phyloP scores from a whole-genome alignment of 2,888 invertebrate species.

The Drosophila borealis region DNA sequence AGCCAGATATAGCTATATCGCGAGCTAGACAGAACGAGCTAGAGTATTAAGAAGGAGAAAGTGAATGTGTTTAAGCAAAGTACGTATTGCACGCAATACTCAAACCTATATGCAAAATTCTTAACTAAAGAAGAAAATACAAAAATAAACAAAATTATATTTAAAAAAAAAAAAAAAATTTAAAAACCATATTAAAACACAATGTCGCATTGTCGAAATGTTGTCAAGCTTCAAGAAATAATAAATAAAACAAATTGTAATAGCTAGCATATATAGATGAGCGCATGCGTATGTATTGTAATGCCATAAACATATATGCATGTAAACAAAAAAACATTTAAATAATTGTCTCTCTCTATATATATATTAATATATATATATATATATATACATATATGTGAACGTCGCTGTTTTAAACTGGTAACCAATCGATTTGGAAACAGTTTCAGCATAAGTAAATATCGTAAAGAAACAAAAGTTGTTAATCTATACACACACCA shows the following conservation, averaged over 20 bases:
- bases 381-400: constrained; percentile 7
- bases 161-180: constrained; percentile 4
- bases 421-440: constrained; percentile 5
- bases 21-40: constrained; percentile 1
- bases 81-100: constrained; percentile 43
- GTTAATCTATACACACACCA: constrained; percentile 12
- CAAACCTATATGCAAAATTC: constrained; percentile 6
- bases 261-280: constrained; percentile 14
- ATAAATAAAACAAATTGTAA: constrained; percentile 12
- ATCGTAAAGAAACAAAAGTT: constrained; percentile 6
- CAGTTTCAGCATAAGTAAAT: constrained; percentile 6
- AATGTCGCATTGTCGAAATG: constrained; percentile 14
- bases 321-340: constrained; percentile 1
- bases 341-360: not conserved
- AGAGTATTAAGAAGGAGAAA: constrained; percentile 9
- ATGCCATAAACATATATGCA: constrained; percentile 29
- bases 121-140: not conserved
- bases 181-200: constrained; percentile 5
- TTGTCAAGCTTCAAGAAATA: constrained; percentile 31
- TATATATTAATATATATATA: not conserved
- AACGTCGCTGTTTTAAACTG: constrained; percentile 25
- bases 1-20: not conserved
- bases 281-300: constrained; percentile 14
- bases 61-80: constrained; percentile 22
- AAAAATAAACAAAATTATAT: constrained; percentile 12